phyloP scores from a whole-genome alignment of 2,113 vertebrate genomes.

The Phaethornis superciliosus region DNA sequence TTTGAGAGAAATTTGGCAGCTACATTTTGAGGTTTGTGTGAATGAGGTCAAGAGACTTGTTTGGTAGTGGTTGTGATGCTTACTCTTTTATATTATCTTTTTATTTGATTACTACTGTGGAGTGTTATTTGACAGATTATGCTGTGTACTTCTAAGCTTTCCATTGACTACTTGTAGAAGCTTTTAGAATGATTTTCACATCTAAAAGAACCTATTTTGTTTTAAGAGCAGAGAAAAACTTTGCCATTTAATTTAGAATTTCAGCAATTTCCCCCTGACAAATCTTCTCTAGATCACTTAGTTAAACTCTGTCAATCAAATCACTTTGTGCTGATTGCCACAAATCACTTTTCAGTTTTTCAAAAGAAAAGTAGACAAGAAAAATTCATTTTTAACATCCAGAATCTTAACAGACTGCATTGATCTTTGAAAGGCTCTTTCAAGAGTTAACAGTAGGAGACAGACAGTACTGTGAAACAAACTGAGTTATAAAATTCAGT shows the following conservation, averaged over 20 bases:
- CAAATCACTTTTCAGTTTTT: conserved; percentile 15
- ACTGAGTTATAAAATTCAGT: conserved; percentile 29
- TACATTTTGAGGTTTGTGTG: neutral
- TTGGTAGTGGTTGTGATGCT: neutral
- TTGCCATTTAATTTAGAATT: neutral
- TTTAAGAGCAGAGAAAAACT: neutral
- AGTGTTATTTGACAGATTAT: neutral
- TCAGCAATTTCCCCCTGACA: neutral
- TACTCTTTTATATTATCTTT: neutral
- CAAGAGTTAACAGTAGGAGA: conserved; percentile 29
- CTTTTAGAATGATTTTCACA: neutral
- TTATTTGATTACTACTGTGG: neutral
- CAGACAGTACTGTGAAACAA: conserved; percentile 9
- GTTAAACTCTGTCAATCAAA: conserved; percentile 8
- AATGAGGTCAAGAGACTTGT: neutral
- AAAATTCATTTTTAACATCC: neutral
- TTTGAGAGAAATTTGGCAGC: neutral
- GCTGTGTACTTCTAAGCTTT: neutral
- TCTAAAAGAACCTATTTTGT: neutral
- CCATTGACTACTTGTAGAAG: neutral
- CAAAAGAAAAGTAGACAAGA: conserved; percentile 26
- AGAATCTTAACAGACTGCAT: neutral
- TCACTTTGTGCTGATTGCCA: conserved; percentile 11
- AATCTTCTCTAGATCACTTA: neutral
- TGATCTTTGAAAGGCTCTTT: conserved; percentile 46